Base-by-base conservation (phyloP, 2,797 vertebrate species). In the Eulemur coronatus region DNA sequence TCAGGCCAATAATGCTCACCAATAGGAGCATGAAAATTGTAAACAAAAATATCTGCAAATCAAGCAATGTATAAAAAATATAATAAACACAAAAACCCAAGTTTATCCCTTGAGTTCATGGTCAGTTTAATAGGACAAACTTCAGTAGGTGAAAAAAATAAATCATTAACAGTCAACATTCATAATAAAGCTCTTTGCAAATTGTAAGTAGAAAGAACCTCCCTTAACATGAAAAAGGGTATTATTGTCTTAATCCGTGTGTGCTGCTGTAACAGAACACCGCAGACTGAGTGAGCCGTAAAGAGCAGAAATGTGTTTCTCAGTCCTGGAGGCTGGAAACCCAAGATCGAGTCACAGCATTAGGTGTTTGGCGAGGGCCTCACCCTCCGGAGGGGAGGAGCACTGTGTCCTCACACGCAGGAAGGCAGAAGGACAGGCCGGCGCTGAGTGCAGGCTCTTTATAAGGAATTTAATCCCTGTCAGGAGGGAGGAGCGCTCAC, bases 351-450 rank as follows among this genome's bases (percentile, higher is more conserved):
- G 73, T 30, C 1, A 0, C 10, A 12, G 46, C 48, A 30, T 46
- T 18, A 10, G 70, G 15, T 73, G 43, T 73, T 28, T 46, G 70
- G 8, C 7, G 7, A 73, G 70, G 41, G 26, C 14, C 1, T 4
- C 41, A 9, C 17, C 24, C 41, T 17, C 41, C 7, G 1, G 38
- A 70, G 14, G 30, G 14, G 26, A 73, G 41, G 14, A 17, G 43
- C 0, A 0, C 4, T 0, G 0, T 46, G 70, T 10, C 70, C 70
- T 48, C 1, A 6, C 2, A 2, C 10, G 17, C 28, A 9, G 20
- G 72, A 30, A 50, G 30, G 30, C 17, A 7, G 17, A 22, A 48
- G 46, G 72, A 17, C 46, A 75, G 46, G 17, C 17, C 0, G 2
- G 10, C 4, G 17, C 72, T n/a, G 10, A n/a, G 30, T n/a, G 46